These are phyloP conservation scores for Planococcus citri DNA, from an alignment of 1,140 invertebrate species.

Conservation along the genomic window DNA sequence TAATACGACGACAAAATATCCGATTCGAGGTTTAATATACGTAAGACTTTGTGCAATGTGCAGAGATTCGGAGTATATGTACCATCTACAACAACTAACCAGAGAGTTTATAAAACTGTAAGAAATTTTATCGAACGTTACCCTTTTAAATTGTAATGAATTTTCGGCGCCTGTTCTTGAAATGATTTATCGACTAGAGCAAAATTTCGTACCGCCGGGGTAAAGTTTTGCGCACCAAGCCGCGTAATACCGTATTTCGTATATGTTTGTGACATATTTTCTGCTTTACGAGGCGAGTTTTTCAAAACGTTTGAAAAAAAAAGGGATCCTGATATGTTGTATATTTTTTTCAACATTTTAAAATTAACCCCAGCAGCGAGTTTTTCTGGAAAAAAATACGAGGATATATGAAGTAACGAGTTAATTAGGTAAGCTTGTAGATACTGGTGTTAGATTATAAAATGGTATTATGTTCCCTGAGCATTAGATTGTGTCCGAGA, in stretches of 20 bases:
- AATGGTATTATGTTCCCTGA: background rate
- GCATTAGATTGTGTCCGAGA: background rate
- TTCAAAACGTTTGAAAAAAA: no score
- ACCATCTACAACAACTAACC: no score
- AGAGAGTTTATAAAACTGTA: background rate
- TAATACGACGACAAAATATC: no score
- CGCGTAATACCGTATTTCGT: background rate
- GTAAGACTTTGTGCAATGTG: no score
- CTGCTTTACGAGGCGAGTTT: background rate
- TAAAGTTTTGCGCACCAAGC: background rate
- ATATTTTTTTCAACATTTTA: no score
- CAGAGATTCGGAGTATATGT: no score
- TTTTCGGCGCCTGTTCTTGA: conserved; percentile 17
- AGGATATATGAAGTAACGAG: background rate
- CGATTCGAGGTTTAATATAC: no score
- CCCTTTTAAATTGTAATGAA: conserved; percentile 18
- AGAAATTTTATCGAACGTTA: conserved; percentile 11
- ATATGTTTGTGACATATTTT: conserved; percentile 10
- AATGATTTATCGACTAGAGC: background rate
- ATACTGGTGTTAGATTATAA: background rate
- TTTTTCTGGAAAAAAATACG: background rate
- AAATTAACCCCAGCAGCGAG: no score
- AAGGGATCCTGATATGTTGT: no score
- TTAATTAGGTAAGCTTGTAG: background rate
- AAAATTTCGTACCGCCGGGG: background rate